Percentiles rank a stretch among this genome's conserved stretches.
phyloP scores from a whole-genome alignment of 1,140 invertebrate genomes.

The Laupala kohalensis region DNA sequence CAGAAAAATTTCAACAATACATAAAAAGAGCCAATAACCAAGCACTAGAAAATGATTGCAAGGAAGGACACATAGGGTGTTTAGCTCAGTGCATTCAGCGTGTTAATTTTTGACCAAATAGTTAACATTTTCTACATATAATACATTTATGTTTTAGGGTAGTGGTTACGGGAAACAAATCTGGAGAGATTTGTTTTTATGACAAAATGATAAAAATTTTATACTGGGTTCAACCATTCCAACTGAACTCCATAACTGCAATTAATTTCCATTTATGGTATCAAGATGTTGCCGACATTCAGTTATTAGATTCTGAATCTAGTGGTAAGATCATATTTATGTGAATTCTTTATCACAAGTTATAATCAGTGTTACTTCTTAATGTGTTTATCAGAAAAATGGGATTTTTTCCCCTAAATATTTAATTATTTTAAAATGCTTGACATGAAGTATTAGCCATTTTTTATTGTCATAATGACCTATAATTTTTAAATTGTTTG shows the following conservation, averaged over 20 bases:
- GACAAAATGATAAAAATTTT: conserved; percentile 36
- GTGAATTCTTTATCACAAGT: not conserved
- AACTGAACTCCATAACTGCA: conserved; percentile 29
- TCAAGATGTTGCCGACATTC: not conserved
- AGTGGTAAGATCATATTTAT: conserved; percentile 3
- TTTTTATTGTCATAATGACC: too few relatives aligned
- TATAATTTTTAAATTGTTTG: too few relatives aligned
- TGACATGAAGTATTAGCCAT: too few relatives aligned
- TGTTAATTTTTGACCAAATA: not conserved
- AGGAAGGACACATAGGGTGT: too few relatives aligned
- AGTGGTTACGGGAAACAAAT: conserved; percentile 33
- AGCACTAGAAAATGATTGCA: too few relatives aligned
- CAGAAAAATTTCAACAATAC: too few relatives aligned
- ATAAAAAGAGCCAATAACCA: too few relatives aligned
- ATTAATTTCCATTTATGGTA: conserved; percentile 33
- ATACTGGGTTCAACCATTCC: conserved; percentile 35
- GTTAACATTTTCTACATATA: not conserved
- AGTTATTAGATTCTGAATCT: conserved; percentile 19
- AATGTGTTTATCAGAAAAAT: too few relatives aligned
- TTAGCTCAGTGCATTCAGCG: too few relatives aligned
- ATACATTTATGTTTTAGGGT: conserved; percentile 2
- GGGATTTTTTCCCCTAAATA: not conserved
- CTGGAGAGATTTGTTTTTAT: conserved; percentile 38
- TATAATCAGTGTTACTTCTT: not conserved
- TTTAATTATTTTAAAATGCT: not conserved